Percentiles rank a stretch among this genome's conserved stretches.
phyloP scores from a whole-genome alignment of 35 echinoderm and acorn worm genomes.

The Amphiura filiformis region DNA sequence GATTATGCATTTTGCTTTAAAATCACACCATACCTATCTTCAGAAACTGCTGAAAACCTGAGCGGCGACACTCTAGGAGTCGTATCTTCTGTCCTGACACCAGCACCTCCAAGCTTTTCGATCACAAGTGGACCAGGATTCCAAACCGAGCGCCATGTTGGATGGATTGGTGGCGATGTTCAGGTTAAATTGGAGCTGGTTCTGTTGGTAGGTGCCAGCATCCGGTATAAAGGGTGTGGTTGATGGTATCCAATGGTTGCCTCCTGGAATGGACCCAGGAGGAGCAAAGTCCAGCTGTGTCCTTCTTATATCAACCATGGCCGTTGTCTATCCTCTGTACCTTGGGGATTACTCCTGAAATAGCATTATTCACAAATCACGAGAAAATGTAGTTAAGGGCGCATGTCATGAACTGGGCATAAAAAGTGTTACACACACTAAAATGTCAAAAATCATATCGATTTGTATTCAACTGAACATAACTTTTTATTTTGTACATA shows the following conservation, averaged over 20 bases:
- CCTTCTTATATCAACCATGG: neutral
- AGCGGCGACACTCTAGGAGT: slow-evolving; percentile 11
- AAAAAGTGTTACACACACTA: too few relatives aligned
- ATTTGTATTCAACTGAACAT: too few relatives aligned
- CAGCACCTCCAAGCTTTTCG: slow-evolving; percentile 39
- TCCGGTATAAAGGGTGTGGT: neutral
- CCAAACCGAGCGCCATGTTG: slow-evolving; percentile 27
- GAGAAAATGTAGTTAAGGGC: too few relatives aligned
- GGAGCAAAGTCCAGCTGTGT: neutral
- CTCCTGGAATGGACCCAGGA: neutral
- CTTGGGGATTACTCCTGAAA: too few relatives aligned
- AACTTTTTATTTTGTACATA: too few relatives aligned
- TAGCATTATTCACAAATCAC: too few relatives aligned
- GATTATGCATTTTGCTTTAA: too few relatives aligned
- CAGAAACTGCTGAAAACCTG: slow-evolving; percentile 48
- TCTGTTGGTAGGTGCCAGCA: slow-evolving; percentile 4
- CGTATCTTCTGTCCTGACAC: neutral
- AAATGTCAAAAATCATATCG: too few relatives aligned
- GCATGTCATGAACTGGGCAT: too few relatives aligned
- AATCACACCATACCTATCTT: slow-evolving; percentile 51
- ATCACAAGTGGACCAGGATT: slow-evolving; percentile 69
- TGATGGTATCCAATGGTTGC: neutral
- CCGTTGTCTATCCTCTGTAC: too few relatives aligned
- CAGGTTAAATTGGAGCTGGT: slow-evolving; percentile 80
- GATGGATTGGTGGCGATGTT: slow-evolving; percentile 40